Percentiles rank a stretch among this genome's conserved stretches.
Conservation (phyloP, 2,797 vertebrate species). For the Notolepis coatsorum region DNA sequence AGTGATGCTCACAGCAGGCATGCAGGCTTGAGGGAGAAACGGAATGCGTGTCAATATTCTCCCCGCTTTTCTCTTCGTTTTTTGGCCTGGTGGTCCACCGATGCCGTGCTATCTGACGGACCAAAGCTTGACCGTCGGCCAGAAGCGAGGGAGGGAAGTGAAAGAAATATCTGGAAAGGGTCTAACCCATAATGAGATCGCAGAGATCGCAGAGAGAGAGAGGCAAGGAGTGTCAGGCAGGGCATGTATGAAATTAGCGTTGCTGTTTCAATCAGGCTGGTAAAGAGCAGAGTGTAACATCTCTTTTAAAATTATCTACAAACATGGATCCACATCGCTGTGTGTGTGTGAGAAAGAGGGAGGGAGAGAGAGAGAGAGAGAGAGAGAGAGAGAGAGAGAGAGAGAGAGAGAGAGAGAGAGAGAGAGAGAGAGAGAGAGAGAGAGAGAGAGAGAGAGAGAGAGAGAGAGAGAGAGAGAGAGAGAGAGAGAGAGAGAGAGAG, state of each 20-base stretch:
- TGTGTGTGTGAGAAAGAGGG: too few species aligned
- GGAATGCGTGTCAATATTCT: conserved; percentile 37
- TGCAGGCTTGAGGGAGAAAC: conserved; percentile 33
- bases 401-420: too few species aligned
- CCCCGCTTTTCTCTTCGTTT: conserved; percentile 36
- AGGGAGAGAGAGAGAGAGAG: too few species aligned
- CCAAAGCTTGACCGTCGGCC: conserved; percentile 27
- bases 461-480: too few species aligned
- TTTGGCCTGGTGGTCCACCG: conserved; percentile 19
- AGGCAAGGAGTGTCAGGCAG: conserved; percentile 34
- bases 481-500: too few species aligned
- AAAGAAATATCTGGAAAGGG: conserved; percentile 53
- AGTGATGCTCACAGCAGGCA: conserved; percentile 55
- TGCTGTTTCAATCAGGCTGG: conserved; percentile 69
- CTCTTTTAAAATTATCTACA: conserved; percentile 73
- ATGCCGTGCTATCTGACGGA: conserved; percentile 6
- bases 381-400: too few species aligned
- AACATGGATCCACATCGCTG: conserved; percentile 66
- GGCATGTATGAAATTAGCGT: conserved; percentile 56
- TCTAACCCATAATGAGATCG: conserved; percentile 14
- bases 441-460: too few species aligned
- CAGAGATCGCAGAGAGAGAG: neutral
- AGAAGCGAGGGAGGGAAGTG: conserved; percentile 4
- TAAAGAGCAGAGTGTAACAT: conserved; percentile 71
- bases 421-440: too few species aligned